Evolutionary conservation across 2,113 vertebrate species (phyloP), one percentile per base, ranked within the genome.

Genomic region (Mastomys coucha): DNA sequence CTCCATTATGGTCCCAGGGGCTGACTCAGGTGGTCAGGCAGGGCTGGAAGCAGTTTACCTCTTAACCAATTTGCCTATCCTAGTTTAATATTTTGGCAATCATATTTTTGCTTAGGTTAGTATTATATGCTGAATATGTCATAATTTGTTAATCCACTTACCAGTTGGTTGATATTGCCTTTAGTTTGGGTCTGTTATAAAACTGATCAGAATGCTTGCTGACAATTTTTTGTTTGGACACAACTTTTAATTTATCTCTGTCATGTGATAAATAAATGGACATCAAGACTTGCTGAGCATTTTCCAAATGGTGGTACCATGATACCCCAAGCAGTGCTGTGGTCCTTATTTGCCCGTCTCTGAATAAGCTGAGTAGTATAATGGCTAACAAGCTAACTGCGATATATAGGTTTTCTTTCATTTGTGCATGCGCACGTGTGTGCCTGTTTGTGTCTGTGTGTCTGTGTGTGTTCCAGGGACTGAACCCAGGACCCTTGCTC

Each of bases 61-160:
- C 11, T 49, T 24, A 76, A 14, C 22, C 75, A 49, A 28, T 24
- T 76, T 49, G 42, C 42, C 11, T 42, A 28, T 28, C 75, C 42
- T 49, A 28, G 24, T 45, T 24, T 14, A 78, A 53, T 53, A 26
- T 73, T 94, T 93, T 95, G 75, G 36, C 51, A 87, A 1, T 77
- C 33, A 33, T 24, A 20, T 75, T 75, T 39, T 75, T 75, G n/a
- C 14, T 16, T 88, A 0, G 80, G 73, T 19, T 85, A 53, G 51
- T 77, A 91, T 42, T 86, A 70, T 31, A 60, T n/a, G 69, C 2
- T 81, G 5, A 24, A 53, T 70, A 13, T 94, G 19, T 8, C 51
- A 60, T 56, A 88, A 70, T 88, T 88, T 96, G 45, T 93, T 78
- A 88, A 39, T 42, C 19, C 26, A 73, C 10, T 93, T 97, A 70